Evolutionary conservation across 1,140 invertebrate genomes (phyloP).

Genomic region (Drosophila arawakana): DNA sequence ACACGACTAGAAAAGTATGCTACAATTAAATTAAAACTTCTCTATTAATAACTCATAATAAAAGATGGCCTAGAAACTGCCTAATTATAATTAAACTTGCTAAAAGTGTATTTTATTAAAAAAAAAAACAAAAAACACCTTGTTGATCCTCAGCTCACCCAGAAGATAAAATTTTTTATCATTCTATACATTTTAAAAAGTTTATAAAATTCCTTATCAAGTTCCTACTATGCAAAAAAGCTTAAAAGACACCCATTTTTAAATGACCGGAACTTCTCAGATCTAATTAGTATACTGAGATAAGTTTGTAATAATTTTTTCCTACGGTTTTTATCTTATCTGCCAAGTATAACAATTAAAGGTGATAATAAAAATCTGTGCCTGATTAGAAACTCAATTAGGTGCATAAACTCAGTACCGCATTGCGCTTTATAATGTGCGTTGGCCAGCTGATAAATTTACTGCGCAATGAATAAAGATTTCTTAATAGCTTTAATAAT

Average conservation of each 20-base stretch:
- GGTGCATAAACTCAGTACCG: constrained; percentile 23
- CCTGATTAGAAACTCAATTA: neutral
- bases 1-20: constrained; percentile 19
- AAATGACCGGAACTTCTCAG: no score
- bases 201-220: no score
- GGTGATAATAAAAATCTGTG: neutral
- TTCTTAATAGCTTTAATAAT: neutral
- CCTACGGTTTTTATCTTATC: constrained; percentile 33
- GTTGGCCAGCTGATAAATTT: neutral
- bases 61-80: constrained; percentile 14
- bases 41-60: constrained; percentile 7
- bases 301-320: neutral
- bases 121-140: no score
- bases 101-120: no score
- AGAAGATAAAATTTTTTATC: neutral
- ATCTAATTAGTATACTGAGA: neutral
- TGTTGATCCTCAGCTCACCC: neutral
- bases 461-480: constrained; percentile 2
- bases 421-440: constrained; percentile 18
- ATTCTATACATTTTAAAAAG: no score
- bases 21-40: constrained; percentile 4
- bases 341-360: neutral
- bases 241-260: no score
- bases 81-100: no score
- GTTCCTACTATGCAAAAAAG: no score